These are phyloP conservation scores for Megalops atlanticus DNA, from an alignment of 2,113 vertebrate genomes.

Conservation along the genomic window DNA sequence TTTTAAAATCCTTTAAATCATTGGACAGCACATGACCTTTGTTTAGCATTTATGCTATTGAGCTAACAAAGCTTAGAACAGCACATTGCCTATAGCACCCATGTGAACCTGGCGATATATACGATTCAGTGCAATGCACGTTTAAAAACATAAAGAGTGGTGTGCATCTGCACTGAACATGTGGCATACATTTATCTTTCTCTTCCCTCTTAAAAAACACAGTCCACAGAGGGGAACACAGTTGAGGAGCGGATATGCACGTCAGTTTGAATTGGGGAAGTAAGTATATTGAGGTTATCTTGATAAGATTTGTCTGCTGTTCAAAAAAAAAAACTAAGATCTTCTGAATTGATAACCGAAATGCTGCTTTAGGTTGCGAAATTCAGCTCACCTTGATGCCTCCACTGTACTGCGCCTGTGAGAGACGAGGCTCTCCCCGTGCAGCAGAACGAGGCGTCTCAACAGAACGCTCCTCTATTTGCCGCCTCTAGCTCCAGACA, in stretches of 20 bases:
- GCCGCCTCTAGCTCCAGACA: constrained; percentile 10
- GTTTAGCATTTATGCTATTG: too few relatives aligned
- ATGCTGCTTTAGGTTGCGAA: constrained; percentile 53
- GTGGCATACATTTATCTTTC: background rate
- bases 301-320: constrained; percentile 7
- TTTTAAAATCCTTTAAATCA: too few relatives aligned
- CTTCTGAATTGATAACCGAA: constrained; percentile 37
- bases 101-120: too few relatives aligned
- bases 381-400: background rate
- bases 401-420: background rate
- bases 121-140: too few relatives aligned
- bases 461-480: background rate
- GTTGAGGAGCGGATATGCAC: background rate
- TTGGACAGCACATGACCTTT: too few relatives aligned
- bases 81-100: too few relatives aligned
- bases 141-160: too few relatives aligned
- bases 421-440: background rate
- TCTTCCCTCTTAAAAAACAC: too few relatives aligned
- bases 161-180: background rate
- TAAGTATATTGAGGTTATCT: background rate
- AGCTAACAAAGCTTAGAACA: too few relatives aligned
- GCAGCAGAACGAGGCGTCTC: background rate
- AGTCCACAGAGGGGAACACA: background rate
- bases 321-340: constrained; percentile 32
- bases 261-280: constrained; percentile 9